Base-by-base conservation (phyloP, 2,113 vertebrate species). In the Saccopteryx leptura region DNA sequence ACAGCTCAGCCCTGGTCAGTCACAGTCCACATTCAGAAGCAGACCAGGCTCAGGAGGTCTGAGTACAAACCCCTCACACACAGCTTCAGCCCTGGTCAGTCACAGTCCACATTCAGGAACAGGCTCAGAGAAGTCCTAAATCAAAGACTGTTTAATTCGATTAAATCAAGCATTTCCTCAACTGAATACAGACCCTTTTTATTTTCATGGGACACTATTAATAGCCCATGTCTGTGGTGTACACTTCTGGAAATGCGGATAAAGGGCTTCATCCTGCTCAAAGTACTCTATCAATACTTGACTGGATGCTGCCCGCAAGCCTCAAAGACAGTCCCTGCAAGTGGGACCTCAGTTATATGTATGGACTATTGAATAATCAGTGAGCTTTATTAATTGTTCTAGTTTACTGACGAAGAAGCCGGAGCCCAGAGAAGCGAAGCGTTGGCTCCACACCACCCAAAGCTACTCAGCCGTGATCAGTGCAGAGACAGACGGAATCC, bases 91-190 rank as follows among this genome's bases (percentile, higher is more conserved):
- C 81, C 52, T 54, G 60, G 82, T 31, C 56, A 61, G 54, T 68
- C 52, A 28, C 92, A 75, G 33, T 2, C 48, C 39, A 66, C 71
- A 74, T 84, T 94, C 60, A 87, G 1, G 72, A 72, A 85, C 50
- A 54, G 93, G 81, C 69, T 78, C 81, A 12, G 81, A 58, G 69
- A 68, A 66, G 65, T 68, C 66, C 68, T 75, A 85, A 75, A 88
- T 94, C 79, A 93, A 95, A 97, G 74, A 54, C 92, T 48, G 61
- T 58, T 93, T 82, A 91, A 94, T 94, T 96, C 2, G 39, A 68
- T 95, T 94, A 74, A 91, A 81, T 68, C 82, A 89, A 91, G 72
- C 68, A 28, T 87, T 95, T 97, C 90, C 94, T 92, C 84, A 39
- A 15, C 66, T 82, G 85, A 84, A 87, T 19, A 87, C 72, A 93